Conservation (phyloP, 2,113 vertebrate genomes). For the Rousettus leschenaultii region DNA sequence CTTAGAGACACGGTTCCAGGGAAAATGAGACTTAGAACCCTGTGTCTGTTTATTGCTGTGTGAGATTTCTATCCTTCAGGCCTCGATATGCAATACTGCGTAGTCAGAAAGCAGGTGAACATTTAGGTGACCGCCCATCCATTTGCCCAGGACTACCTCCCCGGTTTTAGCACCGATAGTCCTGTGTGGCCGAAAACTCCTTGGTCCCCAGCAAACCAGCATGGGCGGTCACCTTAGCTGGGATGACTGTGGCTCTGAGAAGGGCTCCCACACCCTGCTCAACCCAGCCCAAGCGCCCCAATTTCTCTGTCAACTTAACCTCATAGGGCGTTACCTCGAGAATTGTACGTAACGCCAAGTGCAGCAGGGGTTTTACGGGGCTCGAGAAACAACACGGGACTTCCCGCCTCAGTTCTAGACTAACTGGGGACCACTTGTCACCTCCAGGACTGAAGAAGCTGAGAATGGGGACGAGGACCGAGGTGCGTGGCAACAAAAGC, state of each 20-base stretch:
- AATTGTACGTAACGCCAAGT: accelerated
- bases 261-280: background rate
- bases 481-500: background rate
- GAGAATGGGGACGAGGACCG: background rate
- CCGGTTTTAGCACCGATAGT: background rate
- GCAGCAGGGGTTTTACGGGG: background rate
- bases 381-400: background rate
- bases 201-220: background rate
- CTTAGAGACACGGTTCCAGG: background rate
- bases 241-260: accelerated
- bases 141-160: accelerated
- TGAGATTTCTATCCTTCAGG: background rate
- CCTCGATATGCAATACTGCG: background rate
- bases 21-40: background rate
- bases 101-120: background rate
- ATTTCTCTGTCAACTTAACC: accelerated
- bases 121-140: accelerated
- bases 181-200: background rate
- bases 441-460: background rate
- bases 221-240: accelerated
- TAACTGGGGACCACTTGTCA: background rate
- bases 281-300: background rate
- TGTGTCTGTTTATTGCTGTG: accelerated
- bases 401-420: background rate
- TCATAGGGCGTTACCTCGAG: accelerated